phyloP scores from a whole-genome alignment of 2,113 vertebrate species.

The Zosterops hypoxanthus region DNA sequence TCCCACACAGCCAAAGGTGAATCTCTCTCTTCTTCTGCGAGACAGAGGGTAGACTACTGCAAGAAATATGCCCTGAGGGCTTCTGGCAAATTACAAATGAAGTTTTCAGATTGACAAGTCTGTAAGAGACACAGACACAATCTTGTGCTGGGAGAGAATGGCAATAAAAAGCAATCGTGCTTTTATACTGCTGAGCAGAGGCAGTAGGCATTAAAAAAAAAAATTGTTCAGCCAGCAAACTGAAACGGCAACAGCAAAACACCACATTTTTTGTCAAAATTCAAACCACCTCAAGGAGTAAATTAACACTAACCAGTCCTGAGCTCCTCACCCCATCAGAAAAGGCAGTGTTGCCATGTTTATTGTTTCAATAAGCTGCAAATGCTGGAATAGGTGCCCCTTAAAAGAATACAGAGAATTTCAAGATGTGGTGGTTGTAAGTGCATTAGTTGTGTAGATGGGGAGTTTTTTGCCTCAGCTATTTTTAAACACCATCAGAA shows the following conservation, averaged over 20 bases:
- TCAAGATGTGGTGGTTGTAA: neutral
- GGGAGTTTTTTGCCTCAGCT: neutral
- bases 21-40: fast-evolving
- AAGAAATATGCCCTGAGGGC: neutral
- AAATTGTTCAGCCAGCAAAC: constrained; percentile 40
- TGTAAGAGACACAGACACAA: neutral
- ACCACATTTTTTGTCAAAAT: constrained; percentile 9
- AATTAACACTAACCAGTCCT: neutral
- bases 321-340: neutral
- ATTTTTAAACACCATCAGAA: constrained; percentile 43
- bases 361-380: neutral
- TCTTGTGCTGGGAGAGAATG: constrained; percentile 2
- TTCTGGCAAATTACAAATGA: constrained; percentile 17
- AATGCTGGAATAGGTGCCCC: neutral
- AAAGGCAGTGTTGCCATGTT: neutral
- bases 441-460: neutral
- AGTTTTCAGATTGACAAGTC: constrained; percentile 25
- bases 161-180: constrained; percentile 42
- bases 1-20: neutral
- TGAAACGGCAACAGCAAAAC: constrained; percentile 8
- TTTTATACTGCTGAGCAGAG: constrained; percentile 38
- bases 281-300: neutral
- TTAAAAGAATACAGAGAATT: neutral
- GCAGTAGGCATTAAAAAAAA: constrained; percentile 9
- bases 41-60: neutral